Base-by-base conservation (phyloP, 1,140 invertebrate genomes). In the Hypsibius dujardini region DNA sequence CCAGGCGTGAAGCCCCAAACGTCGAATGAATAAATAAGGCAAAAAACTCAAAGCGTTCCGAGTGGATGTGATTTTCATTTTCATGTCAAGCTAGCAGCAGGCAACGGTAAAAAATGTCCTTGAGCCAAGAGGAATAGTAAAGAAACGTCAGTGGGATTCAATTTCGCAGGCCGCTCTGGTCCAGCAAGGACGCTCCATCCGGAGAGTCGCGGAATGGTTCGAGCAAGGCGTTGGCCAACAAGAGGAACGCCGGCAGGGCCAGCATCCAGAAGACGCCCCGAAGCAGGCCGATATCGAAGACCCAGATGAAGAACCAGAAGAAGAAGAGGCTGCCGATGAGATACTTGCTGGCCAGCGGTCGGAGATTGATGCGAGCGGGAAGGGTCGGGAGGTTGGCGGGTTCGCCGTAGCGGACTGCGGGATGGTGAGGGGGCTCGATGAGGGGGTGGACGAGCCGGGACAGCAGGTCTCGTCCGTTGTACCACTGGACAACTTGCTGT, bases 261-360 rank as follows among this genome's bases (percentile, higher is more conserved):
- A 67, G 3, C 7, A 67, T 3, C 7, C 7, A 67, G 62, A 67
- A 42, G 3, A 3, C 42, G 7, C 62, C 62, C 7, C 42, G 62
- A 3, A 67, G 7, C 12, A 14, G 45, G 7, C 62, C 62, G 42
- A 67, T 14, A 67, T 67, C 62, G 7, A 42, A 14, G 62, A 42
- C 3, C 62, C 62, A 67, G 12, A 67, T 14, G 42, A 67, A 67
- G 42, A 67, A 67, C 62, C 62, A 67, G 12, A 42, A 7, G 42
- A 67, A 67, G 12, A 67, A 3, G 3, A 67, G 7, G 42, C 7
- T 67, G 3, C 62, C 62, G 3, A 67, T 3, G 3, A 67, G 7
- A 42, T 67, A 67, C 42, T 7, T 67, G 42, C 62, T 67, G 62
- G 62, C 62, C 62, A 67, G 45, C 3, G 62, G 62, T 3, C 62